These are phyloP conservation scores for Ceyx melanurus DNA, from an alignment of 2,113 vertebrate genomes.

Conservation along the genomic window DNA sequence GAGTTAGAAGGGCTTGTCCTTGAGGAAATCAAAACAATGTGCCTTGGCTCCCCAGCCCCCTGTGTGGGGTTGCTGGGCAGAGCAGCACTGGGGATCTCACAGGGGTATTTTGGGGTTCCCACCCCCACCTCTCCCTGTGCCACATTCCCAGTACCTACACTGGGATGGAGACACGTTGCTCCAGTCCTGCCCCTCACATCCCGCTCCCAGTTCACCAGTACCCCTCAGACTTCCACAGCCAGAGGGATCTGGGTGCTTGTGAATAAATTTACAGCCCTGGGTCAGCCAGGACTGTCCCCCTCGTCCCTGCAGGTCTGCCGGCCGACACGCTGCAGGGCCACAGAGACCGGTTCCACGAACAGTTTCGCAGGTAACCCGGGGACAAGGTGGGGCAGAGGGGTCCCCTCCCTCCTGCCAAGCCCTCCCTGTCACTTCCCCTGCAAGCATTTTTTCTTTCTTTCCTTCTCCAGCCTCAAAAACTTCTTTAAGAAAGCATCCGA, in stretches of 20 bases:
- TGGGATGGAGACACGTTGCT: not conserved
- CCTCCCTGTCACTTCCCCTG: not conserved
- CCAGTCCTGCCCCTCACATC: not conserved
- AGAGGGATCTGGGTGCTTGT: accelerated
- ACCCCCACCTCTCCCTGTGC: not conserved
- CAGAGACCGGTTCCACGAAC: slow-evolving; percentile 94
- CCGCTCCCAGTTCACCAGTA: not conserved
- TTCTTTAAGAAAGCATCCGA: slow-evolving; percentile 95
- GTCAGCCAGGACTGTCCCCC: not conserved
- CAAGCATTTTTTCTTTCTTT: not conserved
- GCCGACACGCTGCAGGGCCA: slow-evolving; percentile 94
- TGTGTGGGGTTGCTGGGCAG: not conserved
- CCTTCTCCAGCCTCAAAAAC: slow-evolving; percentile 83
- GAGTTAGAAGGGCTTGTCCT: not conserved
- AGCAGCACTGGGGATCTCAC: accelerated
- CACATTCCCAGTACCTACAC: accelerated
- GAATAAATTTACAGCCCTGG: not conserved
- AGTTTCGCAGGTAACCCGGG: slow-evolving; percentile 87
- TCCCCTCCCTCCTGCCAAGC: not conserved
- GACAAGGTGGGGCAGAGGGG: accelerated
- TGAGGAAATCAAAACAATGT: not conserved
- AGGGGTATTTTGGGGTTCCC: not conserved
- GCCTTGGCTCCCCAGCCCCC: not conserved
- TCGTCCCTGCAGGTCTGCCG: slow-evolving; percentile 81
- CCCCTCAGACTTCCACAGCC: not conserved